Percentiles rank a stretch among this genome's conserved stretches.
phyloP scores from a whole-genome alignment of 1,140 invertebrate species.

The Saccostrea glomerata region DNA sequence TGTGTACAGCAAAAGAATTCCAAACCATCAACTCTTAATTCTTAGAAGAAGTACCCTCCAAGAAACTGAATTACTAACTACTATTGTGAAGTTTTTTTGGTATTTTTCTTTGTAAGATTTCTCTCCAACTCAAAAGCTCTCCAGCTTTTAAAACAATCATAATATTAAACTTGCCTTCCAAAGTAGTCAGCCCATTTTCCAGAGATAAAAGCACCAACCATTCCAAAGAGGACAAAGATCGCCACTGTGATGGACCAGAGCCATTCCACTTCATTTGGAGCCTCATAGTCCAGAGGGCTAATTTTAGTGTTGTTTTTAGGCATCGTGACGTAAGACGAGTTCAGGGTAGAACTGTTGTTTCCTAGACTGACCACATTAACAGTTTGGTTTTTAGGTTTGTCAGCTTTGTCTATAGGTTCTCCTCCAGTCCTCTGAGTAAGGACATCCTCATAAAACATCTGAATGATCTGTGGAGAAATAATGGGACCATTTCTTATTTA shows the following conservation, averaged over 20 bases:
- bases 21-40: not conserved
- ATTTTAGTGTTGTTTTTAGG: not conserved
- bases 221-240: conserved; percentile 93
- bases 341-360: not conserved
- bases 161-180: conserved; percentile 78
- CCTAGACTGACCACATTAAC: not conserved
- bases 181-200: conserved; percentile 88
- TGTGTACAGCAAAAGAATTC: conserved; percentile 78
- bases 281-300: not conserved
- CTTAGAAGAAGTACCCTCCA: too few species aligned
- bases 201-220: conserved; percentile 91
- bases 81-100: too few species aligned
- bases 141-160: too few species aligned
- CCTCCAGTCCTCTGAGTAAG: conserved; percentile 18
- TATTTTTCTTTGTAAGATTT: too few species aligned
- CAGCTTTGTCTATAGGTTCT: not conserved
- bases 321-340: not conserved
- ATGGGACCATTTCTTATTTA: not conserved
- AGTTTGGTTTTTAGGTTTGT: not conserved
- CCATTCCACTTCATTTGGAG: conserved; percentile 56
- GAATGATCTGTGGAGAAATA: conserved; percentile 42
- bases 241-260: conserved; percentile 86
- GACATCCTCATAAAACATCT: conserved; percentile 40
- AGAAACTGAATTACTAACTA: too few species aligned
- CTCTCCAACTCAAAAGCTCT: too few species aligned